Percentiles rank a stretch among this genome's conserved stretches.
Evolutionary conservation across 2,797 vertebrate species (phyloP).

Genomic region (Cyprinodon diabolis): DNA sequence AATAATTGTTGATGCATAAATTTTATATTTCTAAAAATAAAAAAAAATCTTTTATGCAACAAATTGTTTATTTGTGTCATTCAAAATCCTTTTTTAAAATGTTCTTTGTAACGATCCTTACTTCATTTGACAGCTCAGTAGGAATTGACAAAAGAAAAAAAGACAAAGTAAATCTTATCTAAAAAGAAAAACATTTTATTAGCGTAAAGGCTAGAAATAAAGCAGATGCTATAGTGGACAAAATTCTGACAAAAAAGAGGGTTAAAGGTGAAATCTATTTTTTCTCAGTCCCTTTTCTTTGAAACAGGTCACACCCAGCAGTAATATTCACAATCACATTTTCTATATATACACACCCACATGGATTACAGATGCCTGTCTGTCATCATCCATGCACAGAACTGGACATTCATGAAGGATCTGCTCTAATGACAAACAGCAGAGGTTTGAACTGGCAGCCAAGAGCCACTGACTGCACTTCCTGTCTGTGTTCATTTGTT

Average conservation of each 20-base stretch:
- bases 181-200: no score
- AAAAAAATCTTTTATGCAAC: no score
- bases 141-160: no score
- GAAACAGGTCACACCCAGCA: conserved; percentile 47
- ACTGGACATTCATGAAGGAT: conserved; percentile 57
- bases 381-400: conserved; percentile 47
- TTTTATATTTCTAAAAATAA: no score
- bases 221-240: not conserved
- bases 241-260: not conserved
- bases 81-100: no score
- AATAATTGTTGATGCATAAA: no score
- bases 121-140: no score
- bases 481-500: conserved; percentile 70
- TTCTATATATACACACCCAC: conserved; percentile 18
- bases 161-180: no score
- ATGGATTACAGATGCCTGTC: conserved; percentile 42
- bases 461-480: conserved; percentile 68
- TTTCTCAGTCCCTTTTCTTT: conserved; percentile 21
- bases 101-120: no score
- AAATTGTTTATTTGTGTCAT: no score
- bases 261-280: not conserved
- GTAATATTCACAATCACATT: conserved; percentile 13
- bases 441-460: conserved; percentile 65
- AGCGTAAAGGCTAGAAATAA: not conserved
- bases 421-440: conserved; percentile 62